Conservation (phyloP, 2,113 vertebrate genomes). For the Catharus bicknelli region DNA sequence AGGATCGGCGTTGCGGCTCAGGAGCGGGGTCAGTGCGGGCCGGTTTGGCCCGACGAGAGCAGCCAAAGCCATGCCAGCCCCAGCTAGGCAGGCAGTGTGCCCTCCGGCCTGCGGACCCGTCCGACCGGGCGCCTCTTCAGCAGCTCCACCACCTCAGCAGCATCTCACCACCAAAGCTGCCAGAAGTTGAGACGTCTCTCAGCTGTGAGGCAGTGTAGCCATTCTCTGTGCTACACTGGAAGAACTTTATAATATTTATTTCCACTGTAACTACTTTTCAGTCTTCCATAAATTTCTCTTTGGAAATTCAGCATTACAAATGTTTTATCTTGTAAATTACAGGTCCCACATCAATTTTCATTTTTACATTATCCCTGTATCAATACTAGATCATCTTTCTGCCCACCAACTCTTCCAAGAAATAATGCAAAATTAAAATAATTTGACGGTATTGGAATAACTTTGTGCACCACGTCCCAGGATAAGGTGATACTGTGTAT, state of each 20-base stretch:
- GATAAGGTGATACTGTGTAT: background rate
- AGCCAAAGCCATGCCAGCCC: background rate
- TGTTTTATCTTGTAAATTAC: background rate
- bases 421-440: background rate
- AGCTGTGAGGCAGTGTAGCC: accelerated
- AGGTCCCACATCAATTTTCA: background rate
- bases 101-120: accelerated
- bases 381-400: background rate
- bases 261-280: background rate
- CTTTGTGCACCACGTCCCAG: background rate
- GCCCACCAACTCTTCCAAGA: background rate
- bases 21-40: accelerated
- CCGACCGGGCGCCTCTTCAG: background rate
- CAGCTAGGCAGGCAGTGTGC: accelerated
- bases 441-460: background rate
- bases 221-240: background rate
- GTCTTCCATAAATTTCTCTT: background rate
- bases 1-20: accelerated
- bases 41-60: accelerated
- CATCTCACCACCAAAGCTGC: background rate
- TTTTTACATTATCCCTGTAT: background rate
- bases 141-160: accelerated
- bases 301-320: background rate
- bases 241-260: background rate
- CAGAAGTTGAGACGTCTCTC: background rate